These are phyloP conservation scores for Oreonectes daqikongensis DNA, from an alignment of 2,797 vertebrate species.

Conservation along the genomic window DNA sequence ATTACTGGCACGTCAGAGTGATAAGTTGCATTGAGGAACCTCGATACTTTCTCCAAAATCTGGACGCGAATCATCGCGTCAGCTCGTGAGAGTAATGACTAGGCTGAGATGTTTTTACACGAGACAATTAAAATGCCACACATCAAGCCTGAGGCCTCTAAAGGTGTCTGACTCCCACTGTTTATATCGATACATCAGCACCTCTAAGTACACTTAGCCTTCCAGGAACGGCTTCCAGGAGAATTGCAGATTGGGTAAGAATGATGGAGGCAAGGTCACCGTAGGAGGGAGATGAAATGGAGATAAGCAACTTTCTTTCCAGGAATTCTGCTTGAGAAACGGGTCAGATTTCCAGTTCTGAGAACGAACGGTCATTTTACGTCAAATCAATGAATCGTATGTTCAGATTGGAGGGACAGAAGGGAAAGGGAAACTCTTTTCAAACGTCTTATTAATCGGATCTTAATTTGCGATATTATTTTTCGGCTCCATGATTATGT, in stretches of 20 bases:
- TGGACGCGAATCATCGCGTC: conserved; percentile 58
- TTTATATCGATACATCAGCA: conserved; percentile 49
- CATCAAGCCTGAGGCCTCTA: conserved; percentile 44
- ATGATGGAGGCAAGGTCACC: conserved; percentile 52
- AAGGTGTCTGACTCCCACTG: conserved; percentile 47
- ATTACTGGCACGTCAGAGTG: conserved; percentile 63
- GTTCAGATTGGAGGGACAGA: conserved; percentile 26
- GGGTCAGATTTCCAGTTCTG: conserved; percentile 34
- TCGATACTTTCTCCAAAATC: conserved; percentile 56
- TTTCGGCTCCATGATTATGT: conserved; percentile 7
- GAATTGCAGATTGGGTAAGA: conserved; percentile 53
- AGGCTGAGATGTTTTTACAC: conserved; percentile 58
- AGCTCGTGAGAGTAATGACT: conserved; percentile 57
- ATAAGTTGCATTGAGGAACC: conserved; percentile 69
- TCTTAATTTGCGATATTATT: conserved; percentile 19
- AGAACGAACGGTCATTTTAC: conserved; percentile 14
- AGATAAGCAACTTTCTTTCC: conserved; percentile 53
- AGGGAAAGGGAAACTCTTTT: conserved; percentile 9
- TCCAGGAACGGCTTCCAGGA: conserved; percentile 53
- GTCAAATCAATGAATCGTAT: conserved; percentile 34
- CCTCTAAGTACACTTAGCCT: conserved; percentile 33
- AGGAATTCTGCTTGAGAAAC: conserved; percentile 36
- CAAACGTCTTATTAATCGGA: conserved; percentile 2
- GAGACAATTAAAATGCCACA: conserved; percentile 57
- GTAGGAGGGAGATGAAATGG: conserved; percentile 47